Base-by-base conservation (phyloP, 2,888 invertebrate species). In the Noctuana brunneofusca region DNA sequence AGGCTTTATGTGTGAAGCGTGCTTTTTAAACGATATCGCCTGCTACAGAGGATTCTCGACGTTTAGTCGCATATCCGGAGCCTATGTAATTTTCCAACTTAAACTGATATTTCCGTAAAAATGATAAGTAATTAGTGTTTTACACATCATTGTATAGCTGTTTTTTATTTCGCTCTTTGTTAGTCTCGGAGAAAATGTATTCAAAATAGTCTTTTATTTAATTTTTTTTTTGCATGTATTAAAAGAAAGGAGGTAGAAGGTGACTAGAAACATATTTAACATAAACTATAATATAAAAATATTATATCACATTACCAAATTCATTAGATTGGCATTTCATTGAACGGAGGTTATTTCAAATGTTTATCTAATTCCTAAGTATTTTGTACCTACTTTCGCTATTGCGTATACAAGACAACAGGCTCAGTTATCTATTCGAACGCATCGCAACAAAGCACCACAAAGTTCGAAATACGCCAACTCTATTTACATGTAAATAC, bases 401-500 rank as follows among this genome's bases (percentile, higher is more conserved):
- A n/a, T 14, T 38, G n/a, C n/a, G 35, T 38, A 41, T n/a, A 41
- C 16, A 41, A 6, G 16, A 41, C 41, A 41, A 41, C 41, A 41
- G 16, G 41, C 27, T 24, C 50, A n/a, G 48, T 49, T 60, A 60
- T 54, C 60, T 55, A 49, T 55, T 18, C 48, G 68, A 69, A 70
- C 72, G 70, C 70, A 64, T 66, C 65, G 55, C 69, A 72, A 73
- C 71, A 78, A 75, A 75, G 64, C 73, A 78, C 79, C 78, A 69
- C 82, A 77, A 81, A 84, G 76, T 82, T 78, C 77, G 73, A 72
- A 78, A 78, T 76, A 78, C 71, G 66, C 78, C 77, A 78, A 78
- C 83, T 89, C 90, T 91, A 91, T 91, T 91, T 90, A 87, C 89
- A 89, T 90, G 89, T 90, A 89, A 91, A 91, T 91, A 91, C 90